Percentiles rank a stretch among this genome's conserved stretches.
phyloP scores from a whole-genome alignment of 2,888 invertebrate species.

The Eupithecia insigniata region DNA sequence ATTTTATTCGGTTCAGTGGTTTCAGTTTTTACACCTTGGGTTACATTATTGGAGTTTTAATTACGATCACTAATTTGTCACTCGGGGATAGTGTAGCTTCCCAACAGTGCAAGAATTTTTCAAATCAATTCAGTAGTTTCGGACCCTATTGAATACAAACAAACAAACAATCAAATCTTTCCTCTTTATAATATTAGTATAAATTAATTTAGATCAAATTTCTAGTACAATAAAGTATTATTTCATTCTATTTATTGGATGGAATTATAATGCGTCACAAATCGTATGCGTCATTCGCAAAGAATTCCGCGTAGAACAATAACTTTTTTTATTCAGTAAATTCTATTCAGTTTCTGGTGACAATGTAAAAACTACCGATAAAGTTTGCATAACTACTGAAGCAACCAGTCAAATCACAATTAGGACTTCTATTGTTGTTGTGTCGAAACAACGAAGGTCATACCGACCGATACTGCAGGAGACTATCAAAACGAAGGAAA shows the following conservation, averaged over 20 bases:
- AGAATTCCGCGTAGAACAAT: not conserved
- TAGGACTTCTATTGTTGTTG: slow-evolving; percentile 8
- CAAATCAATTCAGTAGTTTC: too few relatives aligned
- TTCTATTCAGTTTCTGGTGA: not conserved
- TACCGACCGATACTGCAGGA: not conserved
- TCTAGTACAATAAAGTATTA: too few relatives aligned
- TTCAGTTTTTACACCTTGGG: too few relatives aligned
- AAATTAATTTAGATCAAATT: too few relatives aligned
- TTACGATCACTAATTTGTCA: too few relatives aligned
- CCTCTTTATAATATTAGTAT: too few relatives aligned
- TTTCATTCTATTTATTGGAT: not conserved
- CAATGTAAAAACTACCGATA: not conserved
- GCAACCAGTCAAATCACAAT: slow-evolving; percentile 11
- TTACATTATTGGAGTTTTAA: too few relatives aligned
- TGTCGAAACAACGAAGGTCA: slow-evolving; percentile 31
- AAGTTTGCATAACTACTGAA: slow-evolving; percentile 2
- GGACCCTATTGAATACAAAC: too few relatives aligned
- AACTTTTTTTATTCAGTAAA: not conserved
- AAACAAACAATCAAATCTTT: too few relatives aligned
- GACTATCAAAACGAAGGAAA: not conserved
- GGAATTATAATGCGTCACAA: not conserved
- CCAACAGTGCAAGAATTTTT: too few relatives aligned
- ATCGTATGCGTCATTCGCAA: not conserved
- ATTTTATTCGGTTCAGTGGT: too few relatives aligned
- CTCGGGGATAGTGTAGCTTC: too few relatives aligned